A percentile compares a stretch with the other conserved stretches of the same genome.
phyloP scores from a whole-genome alignment of 2,888 invertebrate genomes.

The Pyrrhosoma nymphula region DNA sequence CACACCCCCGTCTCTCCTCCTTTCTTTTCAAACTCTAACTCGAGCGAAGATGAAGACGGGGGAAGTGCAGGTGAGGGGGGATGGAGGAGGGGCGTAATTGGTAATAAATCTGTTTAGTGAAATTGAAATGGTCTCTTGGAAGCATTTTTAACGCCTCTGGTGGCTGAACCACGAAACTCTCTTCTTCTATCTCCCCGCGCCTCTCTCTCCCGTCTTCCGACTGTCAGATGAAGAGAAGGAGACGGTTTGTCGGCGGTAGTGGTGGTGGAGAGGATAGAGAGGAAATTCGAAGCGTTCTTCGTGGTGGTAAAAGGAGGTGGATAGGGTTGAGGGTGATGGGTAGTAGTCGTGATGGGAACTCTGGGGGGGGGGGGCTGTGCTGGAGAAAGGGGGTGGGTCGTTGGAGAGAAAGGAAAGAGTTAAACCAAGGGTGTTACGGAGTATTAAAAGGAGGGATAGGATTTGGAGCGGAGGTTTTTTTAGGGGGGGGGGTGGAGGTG shows the following conservation, averaged over 20 bases:
- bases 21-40: slow-evolving; percentile 47
- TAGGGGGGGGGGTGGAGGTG: slow-evolving; percentile 15
- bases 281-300: slow-evolving; percentile 44
- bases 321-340: background rate
- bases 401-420: slow-evolving; percentile 18
- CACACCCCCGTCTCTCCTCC: background rate
- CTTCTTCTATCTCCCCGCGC: background rate
- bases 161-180: slow-evolving; percentile 62
- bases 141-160: slow-evolving; percentile 67
- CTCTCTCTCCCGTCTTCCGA: background rate
- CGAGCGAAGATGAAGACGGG: slow-evolving; percentile 46
- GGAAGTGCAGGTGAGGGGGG: background rate
- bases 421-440: background rate
- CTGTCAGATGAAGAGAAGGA: slow-evolving; percentile 44
- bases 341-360: slow-evolving; percentile 13
- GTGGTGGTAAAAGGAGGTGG: background rate
- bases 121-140: slow-evolving; percentile 67
- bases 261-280: background rate
- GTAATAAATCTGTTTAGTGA: slow-evolving; percentile 67
- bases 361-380: background rate
- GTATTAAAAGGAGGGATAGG: slow-evolving; percentile 2
- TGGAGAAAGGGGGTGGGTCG: background rate
- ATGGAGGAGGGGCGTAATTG: slow-evolving; percentile 48
- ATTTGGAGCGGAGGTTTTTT: slow-evolving; percentile 9
- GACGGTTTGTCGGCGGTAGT: background rate